These are phyloP conservation scores for Cherax destructor DNA, from an alignment of 1,140 invertebrate species.

Conservation along the genomic window DNA sequence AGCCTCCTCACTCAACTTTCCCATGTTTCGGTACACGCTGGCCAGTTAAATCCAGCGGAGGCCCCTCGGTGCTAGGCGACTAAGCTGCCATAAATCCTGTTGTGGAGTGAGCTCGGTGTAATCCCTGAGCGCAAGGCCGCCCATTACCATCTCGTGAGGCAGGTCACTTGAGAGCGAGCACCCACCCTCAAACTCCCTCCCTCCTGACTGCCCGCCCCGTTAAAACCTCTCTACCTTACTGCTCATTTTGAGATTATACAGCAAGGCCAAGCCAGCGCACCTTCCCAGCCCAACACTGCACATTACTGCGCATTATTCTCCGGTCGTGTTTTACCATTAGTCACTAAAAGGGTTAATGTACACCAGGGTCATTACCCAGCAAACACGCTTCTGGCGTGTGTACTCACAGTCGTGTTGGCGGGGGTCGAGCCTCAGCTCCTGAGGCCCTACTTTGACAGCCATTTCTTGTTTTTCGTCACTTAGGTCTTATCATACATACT, in stretches of 20 bases:
- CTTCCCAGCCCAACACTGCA: background rate
- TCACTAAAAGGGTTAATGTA: background rate
- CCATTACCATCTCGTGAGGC: slow-evolving; percentile 4
- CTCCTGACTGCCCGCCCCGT: background rate
- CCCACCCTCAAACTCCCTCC: background rate
- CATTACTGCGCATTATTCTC: background rate
- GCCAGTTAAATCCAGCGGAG: slow-evolving; percentile 9
- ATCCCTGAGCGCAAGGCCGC: background rate
- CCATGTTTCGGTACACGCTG: slow-evolving; percentile 34
- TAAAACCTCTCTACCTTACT: background rate
- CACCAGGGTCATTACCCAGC: no score
- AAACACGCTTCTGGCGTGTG: no score
- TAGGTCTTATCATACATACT: no score
- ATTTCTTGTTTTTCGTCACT: no score
- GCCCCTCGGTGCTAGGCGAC: slow-evolving; percentile 15
- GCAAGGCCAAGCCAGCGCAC: background rate
- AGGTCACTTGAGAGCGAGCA: background rate
- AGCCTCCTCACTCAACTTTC: slow-evolving; percentile 7
- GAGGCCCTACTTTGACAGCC: no score
- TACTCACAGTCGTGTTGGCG: no score
- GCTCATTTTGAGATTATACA: background rate
- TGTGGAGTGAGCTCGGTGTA: background rate
- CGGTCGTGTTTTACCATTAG: background rate
- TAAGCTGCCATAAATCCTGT: slow-evolving; percentile 37
- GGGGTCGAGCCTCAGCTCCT: no score